Base-by-base conservation (phyloP, 2,888 invertebrate species). In the Aelia acuminata region DNA sequence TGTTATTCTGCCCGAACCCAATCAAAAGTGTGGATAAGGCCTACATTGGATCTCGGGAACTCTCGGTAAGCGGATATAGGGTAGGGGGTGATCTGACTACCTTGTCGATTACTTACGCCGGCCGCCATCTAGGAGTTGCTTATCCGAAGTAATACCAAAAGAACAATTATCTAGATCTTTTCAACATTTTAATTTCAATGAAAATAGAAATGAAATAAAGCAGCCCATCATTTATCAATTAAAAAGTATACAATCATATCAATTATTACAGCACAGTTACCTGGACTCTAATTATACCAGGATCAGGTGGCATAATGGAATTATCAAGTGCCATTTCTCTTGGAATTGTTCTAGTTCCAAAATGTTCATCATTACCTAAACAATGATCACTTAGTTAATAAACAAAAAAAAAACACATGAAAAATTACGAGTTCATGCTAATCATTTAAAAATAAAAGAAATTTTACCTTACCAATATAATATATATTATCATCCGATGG, bases 281-380 rank as follows among this genome's bases (percentile, higher is more conserved):
- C 92, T 93, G 93, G 85, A 98, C 96, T 90, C 97, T 94, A 87
- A 97, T 94, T 93, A 95, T 95, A 31, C 97, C 94, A 53, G 95
- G 94, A 91, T 96, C 95, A 84, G 94, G 94, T 75, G 94, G 94
- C 92, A 96, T 93, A 90, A 96, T 95, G 22, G 96, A 95, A 93
- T 97, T 97, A 92, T 98, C 98, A 91, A 97, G 93, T 90, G 95
- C 95, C 89, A 97, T 96, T 93, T 98, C 98, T 90, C 96, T 94
- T 3, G 97, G 97, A n/a, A 97, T 95, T 80, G 97, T 96, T 92
- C 96, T 95, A 43, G 96, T 96, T 63, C 96, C 93, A 89, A 93
- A 90, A 91, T 94, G 93, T 90, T 93, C 93, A 84, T 94, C 94
- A 90, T 93, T 93, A 88, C 94, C 96, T 96, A 91, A 88, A 92